Evolutionary conservation across 2,113 vertebrate species (phyloP).

Genomic region (Anser cygnoides): DNA sequence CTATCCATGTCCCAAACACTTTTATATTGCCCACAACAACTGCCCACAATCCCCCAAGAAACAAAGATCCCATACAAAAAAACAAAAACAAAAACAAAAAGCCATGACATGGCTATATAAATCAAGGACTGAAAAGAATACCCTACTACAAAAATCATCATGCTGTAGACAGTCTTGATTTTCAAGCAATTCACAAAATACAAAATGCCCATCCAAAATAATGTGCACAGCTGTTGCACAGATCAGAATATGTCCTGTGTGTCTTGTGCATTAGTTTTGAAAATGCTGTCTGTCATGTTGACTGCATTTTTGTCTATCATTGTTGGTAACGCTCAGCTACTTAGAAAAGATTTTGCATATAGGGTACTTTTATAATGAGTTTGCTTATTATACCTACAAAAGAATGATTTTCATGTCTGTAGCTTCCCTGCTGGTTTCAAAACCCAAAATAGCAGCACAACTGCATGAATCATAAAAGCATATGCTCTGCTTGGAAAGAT

Average conservation of each 20-base stretch:
- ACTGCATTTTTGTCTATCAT: neutral
- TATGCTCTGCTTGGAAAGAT: slow-evolving; percentile 5
- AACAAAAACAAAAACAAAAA: neutral
- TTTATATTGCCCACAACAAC: neutral
- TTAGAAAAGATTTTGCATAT: slow-evolving; percentile 12
- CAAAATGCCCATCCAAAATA: neutral
- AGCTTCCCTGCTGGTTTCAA: slow-evolving; percentile 21
- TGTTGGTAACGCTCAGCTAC: neutral
- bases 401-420: slow-evolving; percentile 40
- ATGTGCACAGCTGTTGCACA: neutral
- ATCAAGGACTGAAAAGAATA: neutral
- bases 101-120: neutral
- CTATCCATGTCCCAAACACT: neutral
- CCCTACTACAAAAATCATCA: neutral
- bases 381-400: slow-evolving; percentile 44
- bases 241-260: neutral
- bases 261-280: neutral
- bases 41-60: neutral
- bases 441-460: slow-evolving; percentile 56
- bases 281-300: neutral
- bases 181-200: neutral
- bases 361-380: slow-evolving; percentile 1
- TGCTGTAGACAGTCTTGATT: neutral
- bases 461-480: slow-evolving; percentile 47
- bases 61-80: neutral